Base-by-base conservation (phyloP, 2,888 invertebrate species). In the Prosopocoilus inquinatus region DNA sequence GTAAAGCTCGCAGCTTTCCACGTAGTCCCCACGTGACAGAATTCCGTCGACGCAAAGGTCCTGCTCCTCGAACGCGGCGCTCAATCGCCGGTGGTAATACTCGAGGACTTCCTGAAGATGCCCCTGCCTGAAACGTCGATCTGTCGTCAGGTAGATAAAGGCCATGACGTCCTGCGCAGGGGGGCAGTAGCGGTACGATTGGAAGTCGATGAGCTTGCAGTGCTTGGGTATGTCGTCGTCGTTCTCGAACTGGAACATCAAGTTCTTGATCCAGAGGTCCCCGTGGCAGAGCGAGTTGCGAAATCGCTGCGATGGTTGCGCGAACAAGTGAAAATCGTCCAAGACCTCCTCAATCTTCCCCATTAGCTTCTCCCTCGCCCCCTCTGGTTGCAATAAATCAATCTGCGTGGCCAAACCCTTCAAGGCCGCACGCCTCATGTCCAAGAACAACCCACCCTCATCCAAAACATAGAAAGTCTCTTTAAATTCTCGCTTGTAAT, bases 261-360 rank as follows among this genome's bases (percentile, higher is more conserved):
- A 55, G 59, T 81, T 81, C 49, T 78, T 79, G 0, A 76, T 70
- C 80, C 80, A 80, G 9, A 80, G 64, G 64, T 81, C 80, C 3
- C 75, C 79, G 57, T 81, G 80, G 9, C 67, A 66, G 1, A 79
- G 62, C 0, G 75, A 73, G 60, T 80, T 80, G 5, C 67, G 62
- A 57, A 70, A 78, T 48, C 66, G 71, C 1, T 57, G 49, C 0
- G 79, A 79, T 0, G 76, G 70, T 57, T 71, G 65, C 1, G 64
- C 68, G 9, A 73, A 63, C 15, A 73, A 65, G 4, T 46, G 47
- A 47, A 63, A 60, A 8, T 57, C 43, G 34, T 58, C 55, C 11
- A 61, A 55, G n/a, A 58, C 53, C 33, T 58, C 46, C 9, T 43
- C 33, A 9, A 50, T 54, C 13, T 57, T 46, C 47, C 50, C 39